Base-by-base conservation (phyloP, 2,888 invertebrate species). In the Limenitis camilla region DNA sequence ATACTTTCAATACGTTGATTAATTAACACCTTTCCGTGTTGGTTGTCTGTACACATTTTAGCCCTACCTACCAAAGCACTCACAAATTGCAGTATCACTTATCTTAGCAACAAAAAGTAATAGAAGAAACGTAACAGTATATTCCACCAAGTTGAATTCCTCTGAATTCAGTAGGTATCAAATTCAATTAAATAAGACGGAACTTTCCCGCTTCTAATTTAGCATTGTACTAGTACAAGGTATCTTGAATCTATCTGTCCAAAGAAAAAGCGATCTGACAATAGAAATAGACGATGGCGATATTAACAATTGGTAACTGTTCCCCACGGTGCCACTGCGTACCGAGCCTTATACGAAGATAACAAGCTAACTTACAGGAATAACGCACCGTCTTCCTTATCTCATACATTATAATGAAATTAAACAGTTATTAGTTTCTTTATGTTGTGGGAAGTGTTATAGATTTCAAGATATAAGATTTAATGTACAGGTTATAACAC, bases 291-390 rank as follows among this genome's bases (percentile, higher is more conserved):
- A 73, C 68, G 69, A 73, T 76, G 76, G 70, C 69, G 69, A 72
- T 77, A 76, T 68, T 73, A 79, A 82, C 80, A 81, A 81, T 81
- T 72, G 72, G 64, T 82, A 83, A 81, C 83, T 80, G 84, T 81
- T 77, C 67, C 65, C 68, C 55, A 63, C 60, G 66, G 66, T 71
- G 71, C 69, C 70, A 70, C 68, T 67, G 67, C 63, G 66, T 65
- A 67, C 63, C 58, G 54, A 64, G 67, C 71, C 69, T 57, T 53
- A 49, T 55, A 47, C 19, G 47, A 38, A 49, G 52, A 48, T 58
- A 55, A 55, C 52, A 42, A 52, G n/a, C 30, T 9, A 41, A 32
- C 40, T 55, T 41, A 48, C 47, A 41, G 49, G 55, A 52, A 52
- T 52, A 49, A 44, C 48, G 35, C 51, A 52, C 39, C 35, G 4